Percentiles rank a stretch among this genome's conserved stretches.
These are phyloP conservation scores for Oxygymnocypris stewartii DNA, from an alignment of 2,113 vertebrate species.

Conservation along the genomic window DNA sequence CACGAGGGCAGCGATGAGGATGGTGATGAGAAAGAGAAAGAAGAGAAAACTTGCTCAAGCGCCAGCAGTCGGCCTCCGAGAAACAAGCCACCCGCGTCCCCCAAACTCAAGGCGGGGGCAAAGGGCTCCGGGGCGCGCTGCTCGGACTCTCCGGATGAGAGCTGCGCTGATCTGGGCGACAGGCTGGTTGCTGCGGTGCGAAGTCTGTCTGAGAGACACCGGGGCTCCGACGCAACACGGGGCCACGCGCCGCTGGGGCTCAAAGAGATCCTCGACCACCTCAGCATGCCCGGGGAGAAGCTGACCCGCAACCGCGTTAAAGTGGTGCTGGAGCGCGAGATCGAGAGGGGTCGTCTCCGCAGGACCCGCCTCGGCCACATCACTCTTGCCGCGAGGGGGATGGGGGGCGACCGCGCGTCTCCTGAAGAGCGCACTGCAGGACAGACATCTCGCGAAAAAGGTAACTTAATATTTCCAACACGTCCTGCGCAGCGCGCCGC, in stretches of 20 bases:
- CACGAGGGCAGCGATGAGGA: conserved; percentile 46
- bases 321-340: conserved; percentile 80
- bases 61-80: conserved; percentile 49
- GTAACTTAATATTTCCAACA: conserved; percentile 72
- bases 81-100: conserved; percentile 53
- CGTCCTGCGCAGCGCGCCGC: conserved; percentile 55
- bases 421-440: conserved; percentile 68
- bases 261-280: conserved; percentile 71
- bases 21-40: conserved; percentile 59
- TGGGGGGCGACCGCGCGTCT: conserved; percentile 63
- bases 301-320: conserved; percentile 82
- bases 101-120: conserved; percentile 65
- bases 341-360: conserved; percentile 76
- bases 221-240: conserved; percentile 59
- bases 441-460: conserved; percentile 61
- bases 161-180: conserved; percentile 68
- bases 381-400: conserved; percentile 73
- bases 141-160: conserved; percentile 46
- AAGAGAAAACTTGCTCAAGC: conserved; percentile 68
- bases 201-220: conserved; percentile 69
- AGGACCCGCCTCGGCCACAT: conserved; percentile 82
- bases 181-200: conserved; percentile 71
- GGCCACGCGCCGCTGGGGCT: conserved; percentile 69
- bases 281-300: conserved; percentile 73
- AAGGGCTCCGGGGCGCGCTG: conserved; percentile 36